Base-by-base conservation (phyloP, 2,113 vertebrate genomes). In the Xiphophorus couchianus region DNA sequence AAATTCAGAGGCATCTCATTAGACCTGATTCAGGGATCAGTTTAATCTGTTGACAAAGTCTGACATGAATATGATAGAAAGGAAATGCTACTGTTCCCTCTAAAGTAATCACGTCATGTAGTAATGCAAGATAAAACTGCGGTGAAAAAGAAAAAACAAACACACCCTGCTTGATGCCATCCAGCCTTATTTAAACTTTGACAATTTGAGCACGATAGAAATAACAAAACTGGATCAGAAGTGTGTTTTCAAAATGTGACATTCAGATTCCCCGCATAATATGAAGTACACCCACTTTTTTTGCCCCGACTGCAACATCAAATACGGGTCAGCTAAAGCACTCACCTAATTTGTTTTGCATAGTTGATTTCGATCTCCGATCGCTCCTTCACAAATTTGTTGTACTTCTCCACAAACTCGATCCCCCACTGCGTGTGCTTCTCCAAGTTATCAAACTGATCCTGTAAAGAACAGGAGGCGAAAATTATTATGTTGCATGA, bases 331-430 rank as follows among this genome's bases (percentile, higher is more conserved):
- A 19, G 42, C 14, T 60, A 10, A 29, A 69, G 29, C 3, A 84
- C 97, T 97, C 92, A 99, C 98, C 98, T 96, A 93, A 99, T 97
- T 86, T 99, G 98, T 90, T 98, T 98, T 93, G 98, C 98, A 98
- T 99, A 99, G 96, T 76, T 97, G 94, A 95, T 92, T 89, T 99
- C 98, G 15, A 99, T 98, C 84, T 99, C 98, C 1, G 97, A 95
- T 84, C 97, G 93, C 76, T 99, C 98, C 90, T 98, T 99, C 1
- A 99, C 97, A 84, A 99, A 99, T 94, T 99, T 99, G 93, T 96
- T 96, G 93, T 97, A 99, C 88, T 95, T 97, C 84, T 99, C 98
- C 80, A 97, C 92, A 78, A 97, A 96, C 73, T 99, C 97, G 76
- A 99, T 98, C 51, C 97, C 97, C 95, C 96, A 97, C 81, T 98